phyloP scores from a whole-genome alignment of 2,888 invertebrate genomes.

The Acanthococcus lagerstroemiae region DNA sequence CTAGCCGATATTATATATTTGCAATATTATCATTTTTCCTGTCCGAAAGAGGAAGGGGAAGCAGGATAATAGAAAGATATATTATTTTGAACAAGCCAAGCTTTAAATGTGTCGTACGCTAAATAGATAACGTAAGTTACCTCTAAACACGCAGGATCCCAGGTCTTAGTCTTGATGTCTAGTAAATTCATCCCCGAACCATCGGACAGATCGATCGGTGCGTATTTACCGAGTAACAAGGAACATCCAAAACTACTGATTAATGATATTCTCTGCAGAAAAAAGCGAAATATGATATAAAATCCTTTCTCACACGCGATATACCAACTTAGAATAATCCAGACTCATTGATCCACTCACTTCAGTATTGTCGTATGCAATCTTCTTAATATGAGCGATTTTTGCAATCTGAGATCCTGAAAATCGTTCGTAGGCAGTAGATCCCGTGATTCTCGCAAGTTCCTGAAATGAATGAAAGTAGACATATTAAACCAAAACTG shows the following conservation, averaged over 20 bases:
- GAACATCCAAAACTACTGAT: constrained; percentile 88
- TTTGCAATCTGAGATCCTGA: constrained; percentile 91
- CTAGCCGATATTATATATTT: no score
- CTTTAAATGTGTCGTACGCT: no score
- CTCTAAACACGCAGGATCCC: constrained; percentile 65
- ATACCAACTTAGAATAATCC: neutral
- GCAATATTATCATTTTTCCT: no score
- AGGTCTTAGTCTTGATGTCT: constrained; percentile 64
- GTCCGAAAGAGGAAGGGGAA: no score
- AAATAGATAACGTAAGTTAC: no score
- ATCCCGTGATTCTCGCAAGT: constrained; percentile 71
- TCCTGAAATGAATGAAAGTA: constrained; percentile 45
- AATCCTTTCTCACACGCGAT: neutral
- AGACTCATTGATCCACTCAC: no score
- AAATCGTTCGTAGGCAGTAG: constrained; percentile 78
- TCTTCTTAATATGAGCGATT: constrained; percentile 58
- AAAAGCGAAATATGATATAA: neutral
- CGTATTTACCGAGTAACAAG: constrained; percentile 74
- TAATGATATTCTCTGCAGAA: constrained; percentile 69
- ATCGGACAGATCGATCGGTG: constrained; percentile 83
- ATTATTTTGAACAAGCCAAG: no score
- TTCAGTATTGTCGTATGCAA: constrained; percentile 64
- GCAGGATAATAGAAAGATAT: no score
- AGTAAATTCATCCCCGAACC: constrained; percentile 95
- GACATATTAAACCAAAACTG: neutral